These are phyloP conservation scores for Nibea albiflora DNA, from an alignment of 2,113 vertebrate genomes.

Conservation along the genomic window DNA sequence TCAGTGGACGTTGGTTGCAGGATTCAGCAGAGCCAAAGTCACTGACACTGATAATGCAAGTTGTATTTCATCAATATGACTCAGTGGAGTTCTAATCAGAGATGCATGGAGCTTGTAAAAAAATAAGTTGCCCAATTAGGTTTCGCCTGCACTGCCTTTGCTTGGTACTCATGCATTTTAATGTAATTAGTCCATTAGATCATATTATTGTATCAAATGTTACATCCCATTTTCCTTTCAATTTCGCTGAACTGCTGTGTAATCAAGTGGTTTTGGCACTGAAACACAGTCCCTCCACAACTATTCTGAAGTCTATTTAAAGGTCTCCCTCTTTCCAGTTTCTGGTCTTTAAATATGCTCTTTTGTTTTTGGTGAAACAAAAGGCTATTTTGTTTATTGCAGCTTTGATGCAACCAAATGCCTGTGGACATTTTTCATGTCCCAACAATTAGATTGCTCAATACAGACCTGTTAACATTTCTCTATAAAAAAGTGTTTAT, in stretches of 20 bases:
- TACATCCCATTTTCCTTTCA: constrained; percentile 44
- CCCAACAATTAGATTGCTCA: constrained; percentile 61
- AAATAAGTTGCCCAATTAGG: background rate
- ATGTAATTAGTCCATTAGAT: constrained; percentile 36
- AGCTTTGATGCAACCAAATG: constrained; percentile 47
- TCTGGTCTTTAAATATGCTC: constrained; percentile 36
- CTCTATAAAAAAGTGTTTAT: constrained; percentile 53
- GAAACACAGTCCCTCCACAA: constrained; percentile 37
- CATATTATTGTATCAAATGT: constrained; percentile 54
- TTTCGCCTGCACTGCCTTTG: background rate
- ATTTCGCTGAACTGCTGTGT: constrained; percentile 45
- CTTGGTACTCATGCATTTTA: constrained; percentile 1
- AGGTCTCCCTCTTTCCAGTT: constrained; percentile 31
- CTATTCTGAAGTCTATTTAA: constrained; percentile 58
- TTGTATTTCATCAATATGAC: background rate
- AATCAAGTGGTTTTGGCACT: constrained; percentile 50
- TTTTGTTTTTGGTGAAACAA: constrained; percentile 57
- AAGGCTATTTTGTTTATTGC: constrained; percentile 61
- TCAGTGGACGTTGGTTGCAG: background rate
- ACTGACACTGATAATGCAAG: constrained; percentile 4
- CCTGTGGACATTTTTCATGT: constrained; percentile 26
- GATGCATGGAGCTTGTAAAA: background rate
- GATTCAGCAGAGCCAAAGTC: constrained; percentile 6
- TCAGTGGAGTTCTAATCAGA: constrained; percentile 6
- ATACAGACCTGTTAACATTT: constrained; percentile 51